A percentile compares a stretch with the other conserved stretches of the same genome.
Conservation (phyloP, 2,888 invertebrate genomes). For the Masnerella sp. region DNA sequence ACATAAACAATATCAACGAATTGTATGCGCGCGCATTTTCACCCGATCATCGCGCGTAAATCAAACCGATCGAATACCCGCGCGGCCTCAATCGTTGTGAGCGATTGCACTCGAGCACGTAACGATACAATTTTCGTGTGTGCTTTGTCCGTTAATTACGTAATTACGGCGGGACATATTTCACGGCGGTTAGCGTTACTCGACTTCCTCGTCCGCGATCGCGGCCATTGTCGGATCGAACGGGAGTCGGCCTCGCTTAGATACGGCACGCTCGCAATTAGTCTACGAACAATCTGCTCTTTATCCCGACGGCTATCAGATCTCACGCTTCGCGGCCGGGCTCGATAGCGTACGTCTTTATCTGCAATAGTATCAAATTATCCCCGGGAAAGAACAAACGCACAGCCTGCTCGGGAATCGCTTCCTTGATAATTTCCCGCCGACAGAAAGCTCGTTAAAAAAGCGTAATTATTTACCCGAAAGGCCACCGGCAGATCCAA, state of each 20-base stretch:
- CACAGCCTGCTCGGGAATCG: conserved; percentile 59
- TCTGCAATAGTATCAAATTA: conserved; percentile 73
- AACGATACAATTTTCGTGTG: conserved; percentile 33
- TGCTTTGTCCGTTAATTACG: conserved; percentile 38
- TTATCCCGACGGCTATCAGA: conserved; percentile 67
- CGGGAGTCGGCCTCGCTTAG: conserved; percentile 34
- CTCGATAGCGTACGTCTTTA: conserved; percentile 67
- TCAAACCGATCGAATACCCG: no score
- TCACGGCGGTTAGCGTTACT: conserved; percentile 13
- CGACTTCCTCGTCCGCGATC: conserved; percentile 39
- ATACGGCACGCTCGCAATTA: conserved; percentile 68
- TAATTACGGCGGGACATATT: conserved; percentile 29
- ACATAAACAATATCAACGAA: no score
- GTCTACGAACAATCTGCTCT: conserved; percentile 67
- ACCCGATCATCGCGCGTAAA: conserved; percentile 12
- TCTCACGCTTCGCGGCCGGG: conserved; percentile 57
- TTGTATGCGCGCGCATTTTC: no score
- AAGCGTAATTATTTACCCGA: conserved; percentile 39
- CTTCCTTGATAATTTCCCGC: conserved; percentile 54
- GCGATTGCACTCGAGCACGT: conserved; percentile 19
- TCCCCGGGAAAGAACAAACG: conserved; percentile 67
- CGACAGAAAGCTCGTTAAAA: conserved; percentile 20
- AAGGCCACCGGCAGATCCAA: conserved; percentile 9
- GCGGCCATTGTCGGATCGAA: conserved; percentile 34
- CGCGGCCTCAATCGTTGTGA: conserved; percentile 17